Evolutionary conservation across 2,888 invertebrate species (phyloP).

Genomic region (Agrochola lychnidis): DNA sequence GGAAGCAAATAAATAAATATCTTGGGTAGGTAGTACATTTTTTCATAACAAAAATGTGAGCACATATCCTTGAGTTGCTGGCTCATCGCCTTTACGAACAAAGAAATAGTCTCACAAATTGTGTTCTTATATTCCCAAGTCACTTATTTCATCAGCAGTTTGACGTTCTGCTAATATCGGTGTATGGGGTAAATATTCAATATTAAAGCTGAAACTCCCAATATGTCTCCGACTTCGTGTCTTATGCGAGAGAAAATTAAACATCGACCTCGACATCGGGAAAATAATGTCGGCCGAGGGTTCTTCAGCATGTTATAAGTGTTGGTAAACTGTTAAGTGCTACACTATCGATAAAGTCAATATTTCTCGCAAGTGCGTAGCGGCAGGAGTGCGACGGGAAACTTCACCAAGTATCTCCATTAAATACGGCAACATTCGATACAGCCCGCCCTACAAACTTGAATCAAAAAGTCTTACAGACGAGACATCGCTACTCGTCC

Average conservation of each 20-base stretch:
- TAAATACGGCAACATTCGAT: conserved; percentile 42
- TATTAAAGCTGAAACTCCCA: conserved; percentile 46
- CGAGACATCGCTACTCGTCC: conserved; percentile 19
- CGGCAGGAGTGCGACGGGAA: conserved; percentile 35
- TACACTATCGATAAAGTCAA: conserved; percentile 63
- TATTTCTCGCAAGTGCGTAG: conserved; percentile 60
- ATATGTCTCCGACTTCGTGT: conserved; percentile 30
- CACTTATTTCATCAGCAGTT: conserved; percentile 43
- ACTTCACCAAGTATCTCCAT: conserved; percentile 52
- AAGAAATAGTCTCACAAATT: conserved; percentile 31
- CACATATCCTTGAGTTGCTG: conserved; percentile 30
- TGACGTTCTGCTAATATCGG: conserved; percentile 43
- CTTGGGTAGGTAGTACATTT: conserved; percentile 4
- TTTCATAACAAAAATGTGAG: conserved; percentile 31
- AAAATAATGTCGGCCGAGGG: conserved; percentile 27
- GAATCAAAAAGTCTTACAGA: conserved; percentile 29
- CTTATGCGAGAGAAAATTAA: conserved; percentile 49
- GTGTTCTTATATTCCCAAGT: conserved; percentile 26
- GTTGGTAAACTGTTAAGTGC: conserved; percentile 48
- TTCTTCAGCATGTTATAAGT: conserved; percentile 41
- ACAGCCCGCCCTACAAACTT: conserved; percentile 36
- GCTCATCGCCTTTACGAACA: conserved; percentile 29
- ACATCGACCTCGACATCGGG: conserved; percentile 28
- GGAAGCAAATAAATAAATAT: conserved; percentile 38
- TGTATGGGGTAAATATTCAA: conserved; percentile 48